Conservation (phyloP, 1,140 invertebrate genomes). For the Lepidurus couesii region DNA sequence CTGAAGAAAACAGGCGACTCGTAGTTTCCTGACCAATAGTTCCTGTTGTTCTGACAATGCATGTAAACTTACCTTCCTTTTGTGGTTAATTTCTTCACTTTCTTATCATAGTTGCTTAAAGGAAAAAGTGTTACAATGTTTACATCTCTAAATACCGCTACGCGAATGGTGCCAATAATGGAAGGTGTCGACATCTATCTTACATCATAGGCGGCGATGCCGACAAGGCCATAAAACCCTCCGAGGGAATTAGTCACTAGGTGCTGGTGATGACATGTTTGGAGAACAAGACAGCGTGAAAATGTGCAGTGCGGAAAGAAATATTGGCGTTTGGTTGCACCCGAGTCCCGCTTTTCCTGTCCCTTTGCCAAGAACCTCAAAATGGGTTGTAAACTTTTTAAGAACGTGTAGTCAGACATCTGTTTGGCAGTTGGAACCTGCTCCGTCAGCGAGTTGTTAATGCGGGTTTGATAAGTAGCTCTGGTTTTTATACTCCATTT, state of each 20-base stretch:
- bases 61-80: too few species aligned
- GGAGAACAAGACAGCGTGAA: background rate
- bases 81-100: too few species aligned
- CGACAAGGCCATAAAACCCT: background rate
- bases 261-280: background rate
- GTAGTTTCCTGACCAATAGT: too few species aligned
- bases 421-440: background rate
- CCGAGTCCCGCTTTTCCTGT: background rate
- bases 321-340: background rate
- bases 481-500: background rate
- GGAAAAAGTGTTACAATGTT: too few species aligned
- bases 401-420: conserved; percentile 1
- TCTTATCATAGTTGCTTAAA: too few species aligned
- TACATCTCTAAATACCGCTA: too few species aligned
- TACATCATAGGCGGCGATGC: background rate
- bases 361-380: background rate
- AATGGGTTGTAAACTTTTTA: background rate
- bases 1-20: too few species aligned
- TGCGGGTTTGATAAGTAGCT: background rate
- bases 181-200: too few species aligned
- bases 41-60: too few species aligned
- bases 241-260: background rate
- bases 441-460: background rate
- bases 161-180: too few species aligned
- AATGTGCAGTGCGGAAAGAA: background rate